Evolutionary conservation across 2,113 vertebrate species (phyloP), one percentile per base, ranked within the genome.

Genomic region (Archocentrus centrarchus): DNA sequence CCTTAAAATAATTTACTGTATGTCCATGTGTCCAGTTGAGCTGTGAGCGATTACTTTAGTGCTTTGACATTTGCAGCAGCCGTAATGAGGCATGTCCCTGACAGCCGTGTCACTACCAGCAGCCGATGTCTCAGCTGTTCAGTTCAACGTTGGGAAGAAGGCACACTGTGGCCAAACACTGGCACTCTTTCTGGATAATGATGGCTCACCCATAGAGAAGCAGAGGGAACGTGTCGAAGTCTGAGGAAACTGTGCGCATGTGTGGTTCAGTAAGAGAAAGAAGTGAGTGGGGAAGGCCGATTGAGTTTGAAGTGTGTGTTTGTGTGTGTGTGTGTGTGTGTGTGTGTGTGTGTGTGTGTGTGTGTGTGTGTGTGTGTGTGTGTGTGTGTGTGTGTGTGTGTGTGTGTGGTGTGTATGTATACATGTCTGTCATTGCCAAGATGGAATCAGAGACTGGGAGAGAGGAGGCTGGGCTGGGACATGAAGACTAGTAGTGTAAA

Each of bases 81-180:
- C 89, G 92, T 96, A 96, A 96, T 96, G 95, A 96, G 95, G 94
- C 93, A 93, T 93, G 95, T 91, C 95, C 94, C 85, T 93, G 94
- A 95, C 91, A 95, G 94, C 93, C 89, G 91, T 96, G 96, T 95
- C 95, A 95, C 91, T 88, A 89, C 58, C 91, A 88, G 95, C 93
- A 93, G 94, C 92, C 92, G 86, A 86, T 92, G 93, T 94, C 93
- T 95, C 88, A 88, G 91, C 92, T 91, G 89, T 86, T 92, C 86
- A 86, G 88, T 92, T 91, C 87, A 90, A 81, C 86, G 30, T 86
- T 62, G 88, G 85, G 92, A 91, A 91, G 92, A 79, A 94, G 92
- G 93, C 93, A 80, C 64, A 93, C 83, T 93, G 94, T 89, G 93
- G 94, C 93, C 93, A 92, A 95, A 93, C 90, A 92, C 91, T 89